Conservation (phyloP, 1,140 invertebrate genomes). For the Maconellicoccus hirsutus region DNA sequence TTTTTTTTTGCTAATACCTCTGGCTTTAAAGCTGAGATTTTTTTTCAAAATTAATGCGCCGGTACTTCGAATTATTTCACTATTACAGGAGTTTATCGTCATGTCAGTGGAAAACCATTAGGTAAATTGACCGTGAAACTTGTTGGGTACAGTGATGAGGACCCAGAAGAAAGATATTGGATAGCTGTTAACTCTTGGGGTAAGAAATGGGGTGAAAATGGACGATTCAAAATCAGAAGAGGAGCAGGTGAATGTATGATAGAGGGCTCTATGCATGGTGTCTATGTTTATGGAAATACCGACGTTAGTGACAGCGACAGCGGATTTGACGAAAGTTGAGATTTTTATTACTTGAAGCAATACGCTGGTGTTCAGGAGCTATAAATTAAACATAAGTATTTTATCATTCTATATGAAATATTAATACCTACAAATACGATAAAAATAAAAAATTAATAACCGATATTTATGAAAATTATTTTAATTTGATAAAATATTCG, state of each 20-base stretch:
- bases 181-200: slow-evolving; percentile 16
- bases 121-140: slow-evolving; percentile 83
- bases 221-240: slow-evolving; percentile 14
- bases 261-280: background rate
- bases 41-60: background rate
- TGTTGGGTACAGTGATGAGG: slow-evolving; percentile 50
- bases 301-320: no score
- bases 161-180: background rate
- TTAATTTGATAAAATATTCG: no score
- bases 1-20: no score
- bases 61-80: background rate
- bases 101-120: slow-evolving; percentile 53
- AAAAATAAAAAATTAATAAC: no score
- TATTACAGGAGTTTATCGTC: slow-evolving; percentile 63
- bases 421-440: no score
- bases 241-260: background rate
- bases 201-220: slow-evolving; percentile 17
- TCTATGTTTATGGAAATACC: background rate
- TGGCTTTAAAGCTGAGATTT: no score
- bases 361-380: no score
- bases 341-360: no score
- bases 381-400: no score
- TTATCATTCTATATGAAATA: no score
- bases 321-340: no score
- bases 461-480: no score